Evolutionary conservation across 2,888 invertebrate genomes (phyloP), one percentile per base, ranked within the genome.

Genomic region (Ypsolopha sequella): DNA sequence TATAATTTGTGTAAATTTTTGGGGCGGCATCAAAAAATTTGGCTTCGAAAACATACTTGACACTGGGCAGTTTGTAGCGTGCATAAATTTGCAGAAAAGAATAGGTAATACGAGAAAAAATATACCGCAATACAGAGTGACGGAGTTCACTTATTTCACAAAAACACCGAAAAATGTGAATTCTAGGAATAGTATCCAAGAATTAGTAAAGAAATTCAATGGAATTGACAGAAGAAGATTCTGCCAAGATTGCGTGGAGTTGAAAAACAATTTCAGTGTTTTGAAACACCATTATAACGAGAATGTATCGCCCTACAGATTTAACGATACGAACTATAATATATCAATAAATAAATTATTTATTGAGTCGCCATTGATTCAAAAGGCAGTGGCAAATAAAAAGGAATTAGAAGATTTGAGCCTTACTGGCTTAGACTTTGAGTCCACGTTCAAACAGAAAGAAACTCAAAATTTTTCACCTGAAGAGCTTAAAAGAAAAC

Each of bases 41-140:
- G 87, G 87, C 0, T 87, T 70, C 54, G 76, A 85, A 56, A 91
- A 91, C 55, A 72, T 90, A 14, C 62, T 93, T 6, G 85, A 88
- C 36, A 78, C 80, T 0, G 90, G 91, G 0, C 87, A 89, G 54
- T 62, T 89, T 7, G 70, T 93, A 1, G 84, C 88, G 0, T 88
- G 89, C 60, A 81, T 82, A 11, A 93, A 93, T 87, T 84, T 93
- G 51, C 88, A 91, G 66, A 89, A 89, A 77, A 74, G 89, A 41
- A 67, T 74, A 70, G 84, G 87, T 61, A 85, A 87, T 54, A 73
- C 84, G 2, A 78, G 80, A 51, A 80, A 75, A 56, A 80, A 70
- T 58, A 86, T 92, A 63, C 88, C 88, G 0, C 85, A 88, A 36
- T 89, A 89, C 49, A 79, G 90, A 53, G 91, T 88, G 1, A 90